Percentiles rank a stretch among this genome's conserved stretches.
Conservation (phyloP, 2,113 vertebrate species). For the Grus americana region DNA sequence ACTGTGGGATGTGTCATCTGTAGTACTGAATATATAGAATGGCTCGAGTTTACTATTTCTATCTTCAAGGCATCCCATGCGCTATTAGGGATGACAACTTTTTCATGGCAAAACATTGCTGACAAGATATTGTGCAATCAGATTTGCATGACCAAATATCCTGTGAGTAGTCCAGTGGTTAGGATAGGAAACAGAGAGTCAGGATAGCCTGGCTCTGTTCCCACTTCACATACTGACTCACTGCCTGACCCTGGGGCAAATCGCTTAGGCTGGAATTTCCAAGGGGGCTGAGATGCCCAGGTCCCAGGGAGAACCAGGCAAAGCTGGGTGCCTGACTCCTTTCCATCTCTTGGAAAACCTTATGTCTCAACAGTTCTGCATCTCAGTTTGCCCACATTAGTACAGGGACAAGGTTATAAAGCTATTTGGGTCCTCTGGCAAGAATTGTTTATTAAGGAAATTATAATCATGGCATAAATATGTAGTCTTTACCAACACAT, state of each 20-base stretch:
- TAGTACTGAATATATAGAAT: not conserved
- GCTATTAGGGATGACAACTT: not conserved
- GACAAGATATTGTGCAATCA: slow-evolving; percentile 49
- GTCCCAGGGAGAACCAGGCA: slow-evolving; percentile 2
- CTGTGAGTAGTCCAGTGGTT: slow-evolving; percentile 57
- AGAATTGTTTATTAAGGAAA: not conserved
- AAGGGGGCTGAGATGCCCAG: not conserved
- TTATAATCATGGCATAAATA: not conserved
- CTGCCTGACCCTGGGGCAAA: slow-evolving; percentile 43
- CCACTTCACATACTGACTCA: slow-evolving; percentile 50
- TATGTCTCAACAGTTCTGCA: not conserved
- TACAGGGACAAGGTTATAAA: not conserved
- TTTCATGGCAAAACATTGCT: slow-evolving; percentile 39
- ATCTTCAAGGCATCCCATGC: not conserved
- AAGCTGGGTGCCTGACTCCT: not conserved
- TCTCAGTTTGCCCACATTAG: not conserved
- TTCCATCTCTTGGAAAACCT: not conserved
- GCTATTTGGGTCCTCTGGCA: not conserved
- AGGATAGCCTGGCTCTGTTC: slow-evolving; percentile 41
- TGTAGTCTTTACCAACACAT: not conserved
- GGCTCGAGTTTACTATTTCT: not conserved
- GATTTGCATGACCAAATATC: slow-evolving; percentile 59
- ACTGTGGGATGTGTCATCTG: not conserved
- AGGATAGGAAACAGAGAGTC: slow-evolving; percentile 49
- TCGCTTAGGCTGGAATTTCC: slow-evolving; percentile 39